phyloP scores from a whole-genome alignment of 2,113 vertebrate species.

The Euleptes europaea region DNA sequence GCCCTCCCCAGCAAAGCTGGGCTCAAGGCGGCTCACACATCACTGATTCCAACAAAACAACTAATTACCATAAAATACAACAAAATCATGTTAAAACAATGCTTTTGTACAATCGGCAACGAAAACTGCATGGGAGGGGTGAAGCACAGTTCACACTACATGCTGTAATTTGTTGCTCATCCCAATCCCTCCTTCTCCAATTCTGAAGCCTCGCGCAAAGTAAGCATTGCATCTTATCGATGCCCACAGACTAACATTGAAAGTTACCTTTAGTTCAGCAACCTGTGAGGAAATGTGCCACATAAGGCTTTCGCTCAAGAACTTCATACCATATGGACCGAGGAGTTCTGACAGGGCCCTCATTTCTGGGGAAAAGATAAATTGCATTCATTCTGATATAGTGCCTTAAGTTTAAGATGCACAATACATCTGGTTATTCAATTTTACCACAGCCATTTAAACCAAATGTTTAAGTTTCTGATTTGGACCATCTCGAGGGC shows the following conservation, averaged over 20 bases:
- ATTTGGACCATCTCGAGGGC: not conserved
- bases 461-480: not conserved
- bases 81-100: too few relatives aligned
- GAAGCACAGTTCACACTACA: not conserved
- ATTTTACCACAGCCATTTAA: not conserved
- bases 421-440: not conserved
- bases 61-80: too few relatives aligned
- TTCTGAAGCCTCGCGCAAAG: too few relatives aligned
- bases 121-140: not conserved
- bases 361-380: constrained; percentile 87
- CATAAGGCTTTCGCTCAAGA: constrained; percentile 98
- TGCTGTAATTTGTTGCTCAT: not conserved
- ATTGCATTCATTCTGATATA: constrained; percentile 32
- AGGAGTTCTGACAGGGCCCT: constrained; percentile 96
- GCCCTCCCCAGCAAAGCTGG: too few relatives aligned
- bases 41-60: too few relatives aligned
- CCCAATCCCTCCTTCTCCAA: not conserved
- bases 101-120: not conserved
- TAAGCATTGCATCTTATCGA: not conserved
- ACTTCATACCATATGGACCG: constrained; percentile 99
- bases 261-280: constrained; percentile 96
- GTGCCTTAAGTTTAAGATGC: constrained; percentile 5
- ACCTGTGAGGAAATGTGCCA: constrained; percentile 99
- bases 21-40: too few relatives aligned
- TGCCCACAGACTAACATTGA: not conserved